A percentile compares a stretch with the other conserved stretches of the same genome.
Conservation (phyloP, 2,797 vertebrate genomes). For the Centropyge bicolor region DNA sequence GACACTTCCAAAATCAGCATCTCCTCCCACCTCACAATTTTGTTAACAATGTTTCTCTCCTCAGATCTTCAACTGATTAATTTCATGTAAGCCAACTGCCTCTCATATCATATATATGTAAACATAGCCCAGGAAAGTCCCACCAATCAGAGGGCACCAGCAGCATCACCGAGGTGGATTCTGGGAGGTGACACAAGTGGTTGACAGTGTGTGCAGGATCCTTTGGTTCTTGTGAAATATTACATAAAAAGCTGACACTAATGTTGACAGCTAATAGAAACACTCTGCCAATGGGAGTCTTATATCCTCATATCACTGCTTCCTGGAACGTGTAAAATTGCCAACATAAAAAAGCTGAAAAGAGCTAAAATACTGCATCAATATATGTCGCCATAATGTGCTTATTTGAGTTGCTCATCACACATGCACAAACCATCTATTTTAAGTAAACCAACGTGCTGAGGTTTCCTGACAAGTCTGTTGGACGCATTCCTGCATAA, state of each 20-base stretch:
- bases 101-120: neutral
- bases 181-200: neutral
- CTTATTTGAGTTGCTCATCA: neutral
- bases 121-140: neutral
- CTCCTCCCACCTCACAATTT: neutral
- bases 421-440: neutral
- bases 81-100: neutral
- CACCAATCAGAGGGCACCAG: neutral
- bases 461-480: neutral
- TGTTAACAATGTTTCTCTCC: neutral
- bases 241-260: neutral
- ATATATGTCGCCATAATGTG: neutral
- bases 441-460: neutral
- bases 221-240: neutral
- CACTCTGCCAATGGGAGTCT: neutral
- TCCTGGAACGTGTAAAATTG: neutral
- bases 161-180: neutral
- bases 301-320: neutral
- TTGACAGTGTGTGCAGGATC: neutral
- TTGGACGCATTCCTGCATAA: neutral
- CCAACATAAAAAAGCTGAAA: conserved; percentile 7
- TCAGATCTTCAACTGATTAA: neutral
- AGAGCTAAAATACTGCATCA: conserved; percentile 1
- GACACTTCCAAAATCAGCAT: neutral
- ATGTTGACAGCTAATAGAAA: neutral